These are phyloP conservation scores for Callipepla squamata DNA, from an alignment of 2,113 vertebrate genomes.

Conservation along the genomic window DNA sequence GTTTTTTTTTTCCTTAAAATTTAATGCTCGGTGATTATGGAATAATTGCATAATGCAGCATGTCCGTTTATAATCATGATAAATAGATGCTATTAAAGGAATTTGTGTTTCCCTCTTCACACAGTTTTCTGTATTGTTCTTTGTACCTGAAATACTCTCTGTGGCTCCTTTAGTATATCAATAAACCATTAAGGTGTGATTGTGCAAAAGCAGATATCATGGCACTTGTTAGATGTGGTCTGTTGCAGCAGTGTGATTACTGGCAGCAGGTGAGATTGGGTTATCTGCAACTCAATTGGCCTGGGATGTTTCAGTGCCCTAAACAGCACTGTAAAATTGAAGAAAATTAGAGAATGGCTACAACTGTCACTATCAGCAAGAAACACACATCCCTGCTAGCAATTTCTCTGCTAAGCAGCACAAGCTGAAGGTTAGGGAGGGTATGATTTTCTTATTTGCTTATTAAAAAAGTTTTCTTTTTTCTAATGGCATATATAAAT, in stretches of 20 bases:
- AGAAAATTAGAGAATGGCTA: background rate
- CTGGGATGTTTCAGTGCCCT: background rate
- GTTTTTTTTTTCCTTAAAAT: background rate
- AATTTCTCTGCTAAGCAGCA: background rate
- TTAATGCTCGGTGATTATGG: background rate
- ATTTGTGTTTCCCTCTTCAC: background rate
- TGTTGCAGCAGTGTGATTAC: background rate
- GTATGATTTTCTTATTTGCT: background rate
- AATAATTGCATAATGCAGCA: conserved; percentile 5
- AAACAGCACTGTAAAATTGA: background rate
- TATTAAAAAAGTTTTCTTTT: background rate
- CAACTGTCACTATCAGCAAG: background rate
- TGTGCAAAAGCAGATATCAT: background rate
- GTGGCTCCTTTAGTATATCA: background rate
- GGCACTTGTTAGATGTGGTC: background rate
- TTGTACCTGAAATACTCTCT: background rate
- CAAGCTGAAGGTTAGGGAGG: background rate
- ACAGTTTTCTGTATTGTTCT: background rate
- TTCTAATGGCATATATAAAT: background rate
- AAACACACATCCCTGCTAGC: background rate
- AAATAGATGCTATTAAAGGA: background rate
- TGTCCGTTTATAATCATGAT: conserved; percentile 21
- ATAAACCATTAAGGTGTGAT: background rate
- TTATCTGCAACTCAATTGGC: background rate
- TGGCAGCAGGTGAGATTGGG: background rate